Percentiles rank a stretch among this genome's conserved stretches.
These are phyloP conservation scores for Nephrocerus scutellatus DNA, from an alignment of 2,888 invertebrate genomes.

Conservation along the genomic window DNA sequence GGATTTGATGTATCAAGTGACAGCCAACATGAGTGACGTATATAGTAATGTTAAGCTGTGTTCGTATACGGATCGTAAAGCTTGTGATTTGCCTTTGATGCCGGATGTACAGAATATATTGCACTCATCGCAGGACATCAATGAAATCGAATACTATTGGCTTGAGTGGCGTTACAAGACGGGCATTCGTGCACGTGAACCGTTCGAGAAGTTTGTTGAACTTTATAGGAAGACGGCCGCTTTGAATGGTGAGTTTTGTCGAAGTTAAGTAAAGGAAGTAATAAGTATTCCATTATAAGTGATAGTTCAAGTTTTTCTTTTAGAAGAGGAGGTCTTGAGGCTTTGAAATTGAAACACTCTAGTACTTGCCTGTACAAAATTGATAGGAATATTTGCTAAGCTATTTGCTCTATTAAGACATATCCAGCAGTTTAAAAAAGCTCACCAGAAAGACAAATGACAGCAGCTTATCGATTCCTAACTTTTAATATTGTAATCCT, in stretches of 20 bases:
- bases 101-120: constrained; percentile 49
- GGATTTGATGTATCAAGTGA: constrained; percentile 54
- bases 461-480: too few relatives aligned
- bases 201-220: constrained; percentile 36
- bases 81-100: constrained; percentile 64
- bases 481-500: too few relatives aligned
- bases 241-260: constrained; percentile 30
- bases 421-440: too few relatives aligned
- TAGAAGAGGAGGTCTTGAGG: not conserved
- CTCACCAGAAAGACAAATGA: too few relatives aligned
- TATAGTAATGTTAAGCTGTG: constrained; percentile 73
- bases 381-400: too few relatives aligned
- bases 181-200: constrained; percentile 28
- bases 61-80: constrained; percentile 53
- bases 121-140: constrained; percentile 30
- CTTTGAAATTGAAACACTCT: too few relatives aligned
- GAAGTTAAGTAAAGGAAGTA: not conserved
- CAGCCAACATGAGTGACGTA: constrained; percentile 66
- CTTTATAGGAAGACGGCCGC: constrained; percentile 37
- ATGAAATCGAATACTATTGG: constrained; percentile 43
- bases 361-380: too few relatives aligned
- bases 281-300: not conserved
- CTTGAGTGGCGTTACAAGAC: constrained; percentile 38
- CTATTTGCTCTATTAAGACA: too few relatives aligned
- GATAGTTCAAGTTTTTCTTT: not conserved